phyloP scores from a whole-genome alignment of 1,140 invertebrate genomes.

The Trypoxylus dichotomus region DNA sequence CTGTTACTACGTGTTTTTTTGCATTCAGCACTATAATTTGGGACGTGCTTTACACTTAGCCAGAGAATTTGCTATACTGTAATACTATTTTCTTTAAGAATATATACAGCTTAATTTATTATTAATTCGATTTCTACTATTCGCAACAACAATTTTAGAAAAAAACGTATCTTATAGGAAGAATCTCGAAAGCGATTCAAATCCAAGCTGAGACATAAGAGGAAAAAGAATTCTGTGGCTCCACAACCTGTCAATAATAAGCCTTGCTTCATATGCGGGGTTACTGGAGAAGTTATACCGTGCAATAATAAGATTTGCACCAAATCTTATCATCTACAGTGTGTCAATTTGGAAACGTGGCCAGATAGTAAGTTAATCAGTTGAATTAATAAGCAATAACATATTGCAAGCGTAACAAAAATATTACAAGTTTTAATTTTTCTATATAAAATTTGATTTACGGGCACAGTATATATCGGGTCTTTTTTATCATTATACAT shows the following conservation, averaged over 20 bases:
- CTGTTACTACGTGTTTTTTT: too few species aligned
- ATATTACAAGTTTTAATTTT: too few species aligned
- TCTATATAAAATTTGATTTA: too few species aligned
- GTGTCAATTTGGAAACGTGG: constrained; percentile 43
- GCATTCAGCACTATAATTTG: too few species aligned
- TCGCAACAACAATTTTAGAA: constrained; percentile 29
- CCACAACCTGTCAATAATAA: constrained; percentile 30
- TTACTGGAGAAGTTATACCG: constrained; percentile 36
- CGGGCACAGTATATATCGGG: too few species aligned
- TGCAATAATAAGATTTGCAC: constrained; percentile 48
- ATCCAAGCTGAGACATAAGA: constrained; percentile 34
- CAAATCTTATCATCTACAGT: constrained; percentile 48
- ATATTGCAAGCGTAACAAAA: too few species aligned
- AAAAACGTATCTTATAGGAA: constrained; percentile 34
- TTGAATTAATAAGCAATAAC: not conserved
- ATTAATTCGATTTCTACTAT: not conserved
- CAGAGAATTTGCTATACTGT: not conserved
- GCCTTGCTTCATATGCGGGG: constrained; percentile 47
- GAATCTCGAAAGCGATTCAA: constrained; percentile 32
- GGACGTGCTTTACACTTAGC: too few species aligned
- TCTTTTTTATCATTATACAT: too few species aligned
- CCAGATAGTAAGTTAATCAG: constrained; percentile 42
- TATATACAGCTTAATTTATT: not conserved
- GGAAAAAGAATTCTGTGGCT: constrained; percentile 35
- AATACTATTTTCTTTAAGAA: not conserved